These are phyloP conservation scores for Synaphobranchus kaupii DNA, from an alignment of 2,797 vertebrate species.

Conservation along the genomic window DNA sequence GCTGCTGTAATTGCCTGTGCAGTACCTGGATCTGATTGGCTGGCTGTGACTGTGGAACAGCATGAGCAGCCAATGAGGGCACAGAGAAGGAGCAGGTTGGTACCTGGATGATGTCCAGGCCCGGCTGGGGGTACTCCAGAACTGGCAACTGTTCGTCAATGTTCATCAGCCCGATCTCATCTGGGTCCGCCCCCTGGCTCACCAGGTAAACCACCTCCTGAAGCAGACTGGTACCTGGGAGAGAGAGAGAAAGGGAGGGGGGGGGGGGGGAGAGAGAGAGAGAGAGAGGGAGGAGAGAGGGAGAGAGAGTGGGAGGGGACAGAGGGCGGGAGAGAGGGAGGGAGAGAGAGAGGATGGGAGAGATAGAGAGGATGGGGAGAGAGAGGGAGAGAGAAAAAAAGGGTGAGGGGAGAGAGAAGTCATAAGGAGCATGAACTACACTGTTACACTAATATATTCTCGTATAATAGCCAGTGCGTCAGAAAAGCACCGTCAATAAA, in stretches of 20 bases:
- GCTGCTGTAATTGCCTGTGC: background rate
- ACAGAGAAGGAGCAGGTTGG: background rate
- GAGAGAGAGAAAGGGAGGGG: background rate
- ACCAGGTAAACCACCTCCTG: slow-evolving; percentile 97
- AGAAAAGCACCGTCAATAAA: background rate
- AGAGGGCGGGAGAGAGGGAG: no score
- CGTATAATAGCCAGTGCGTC: background rate
- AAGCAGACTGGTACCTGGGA: slow-evolving; percentile 89
- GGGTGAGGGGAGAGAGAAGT: no score
- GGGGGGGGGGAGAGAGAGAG: no score
- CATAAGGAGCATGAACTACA: no score
- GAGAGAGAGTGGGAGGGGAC: no score
- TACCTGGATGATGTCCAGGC: slow-evolving; percentile 97
- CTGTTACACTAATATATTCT: background rate
- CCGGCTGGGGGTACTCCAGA: slow-evolving; percentile 94
- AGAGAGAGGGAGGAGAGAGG: no score
- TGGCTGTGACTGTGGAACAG: background rate
- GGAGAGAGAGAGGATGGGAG: no score
- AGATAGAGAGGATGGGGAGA: no score
- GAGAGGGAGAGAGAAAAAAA: no score
- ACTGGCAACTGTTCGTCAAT: slow-evolving; percentile 98
- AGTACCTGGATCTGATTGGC: background rate
- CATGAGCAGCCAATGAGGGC: slow-evolving; percentile 3
- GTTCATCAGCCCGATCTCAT: slow-evolving; percentile 98
- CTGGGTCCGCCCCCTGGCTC: slow-evolving; percentile 95